Evolutionary conservation across 2,888 invertebrate genomes (phyloP).

Genomic region (Arctia plantaginis): DNA sequence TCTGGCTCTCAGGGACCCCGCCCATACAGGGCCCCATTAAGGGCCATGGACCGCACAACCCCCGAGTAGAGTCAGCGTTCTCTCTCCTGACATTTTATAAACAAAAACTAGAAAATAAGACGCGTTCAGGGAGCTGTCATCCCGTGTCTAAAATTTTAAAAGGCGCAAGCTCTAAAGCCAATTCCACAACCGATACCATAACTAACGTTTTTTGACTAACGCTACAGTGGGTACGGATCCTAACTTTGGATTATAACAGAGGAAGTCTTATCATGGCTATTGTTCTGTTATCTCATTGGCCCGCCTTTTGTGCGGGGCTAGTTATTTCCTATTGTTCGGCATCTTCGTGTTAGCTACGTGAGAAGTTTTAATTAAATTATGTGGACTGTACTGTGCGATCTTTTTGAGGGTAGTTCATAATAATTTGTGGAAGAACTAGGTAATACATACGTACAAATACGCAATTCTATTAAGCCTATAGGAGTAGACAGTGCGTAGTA

Average conservation of each 20-base stretch:
- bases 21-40: too few species aligned
- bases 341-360: not conserved
- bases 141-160: too few species aligned
- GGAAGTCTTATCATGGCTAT: constrained; percentile 12
- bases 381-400: not conserved
- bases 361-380: constrained; percentile 5
- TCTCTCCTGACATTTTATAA: not conserved
- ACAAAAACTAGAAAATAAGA: not conserved
- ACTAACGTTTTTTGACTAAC: not conserved
- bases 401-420: not conserved
- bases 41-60: too few species aligned
- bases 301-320: constrained; percentile 5
- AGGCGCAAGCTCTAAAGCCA: too few species aligned
- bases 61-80: too few species aligned
- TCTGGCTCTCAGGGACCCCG: too few species aligned
- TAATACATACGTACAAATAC: not conserved
- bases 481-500: too few species aligned
- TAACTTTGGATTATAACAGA: constrained; percentile 11
- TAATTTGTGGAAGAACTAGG: not conserved
- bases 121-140: constrained; percentile 30
- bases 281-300: constrained; percentile 13
- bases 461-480: too few species aligned
- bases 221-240: constrained; percentile 7
- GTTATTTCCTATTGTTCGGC: constrained; percentile 8
- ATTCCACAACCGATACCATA: not conserved